Percentiles rank a stretch among this genome's conserved stretches.
Evolutionary conservation across 2,888 invertebrate species (phyloP).

Genomic region (Cosmia pyralina): DNA sequence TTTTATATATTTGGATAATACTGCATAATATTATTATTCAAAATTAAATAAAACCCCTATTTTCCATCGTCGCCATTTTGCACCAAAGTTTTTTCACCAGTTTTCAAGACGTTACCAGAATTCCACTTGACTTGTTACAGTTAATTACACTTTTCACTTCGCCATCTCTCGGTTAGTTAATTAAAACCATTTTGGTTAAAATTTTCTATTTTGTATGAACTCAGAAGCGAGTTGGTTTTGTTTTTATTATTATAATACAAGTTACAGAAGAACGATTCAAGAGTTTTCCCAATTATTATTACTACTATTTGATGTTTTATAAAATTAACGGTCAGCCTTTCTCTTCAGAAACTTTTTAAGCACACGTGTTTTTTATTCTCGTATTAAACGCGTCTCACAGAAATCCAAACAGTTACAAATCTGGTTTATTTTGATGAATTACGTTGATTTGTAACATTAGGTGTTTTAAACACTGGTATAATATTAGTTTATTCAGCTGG

Average conservation of each 20-base stretch:
- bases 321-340: background rate
- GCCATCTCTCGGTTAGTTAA: constrained; percentile 64
- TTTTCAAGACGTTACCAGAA: constrained; percentile 27
- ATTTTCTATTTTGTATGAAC: constrained; percentile 33
- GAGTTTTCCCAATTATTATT: background rate
- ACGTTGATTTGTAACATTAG: background rate
- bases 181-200: constrained; percentile 46
- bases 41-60: background rate
- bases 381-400: background rate
- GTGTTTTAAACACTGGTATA: background rate
- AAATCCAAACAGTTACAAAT: background rate
- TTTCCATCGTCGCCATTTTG: background rate
- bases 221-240: constrained; percentile 3
- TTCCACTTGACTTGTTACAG: constrained; percentile 57
- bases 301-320: background rate
- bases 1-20: too few species aligned
- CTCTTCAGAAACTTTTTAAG: too few species aligned
- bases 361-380: background rate
- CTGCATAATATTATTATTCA: background rate
- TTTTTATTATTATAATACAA: background rate
- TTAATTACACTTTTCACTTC: constrained; percentile 73
- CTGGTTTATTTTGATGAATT: background rate
- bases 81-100: background rate
- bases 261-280: background rate
- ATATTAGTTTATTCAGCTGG: background rate